Conservation (phyloP, 2,113 vertebrate species). For the Bucco capensis region DNA sequence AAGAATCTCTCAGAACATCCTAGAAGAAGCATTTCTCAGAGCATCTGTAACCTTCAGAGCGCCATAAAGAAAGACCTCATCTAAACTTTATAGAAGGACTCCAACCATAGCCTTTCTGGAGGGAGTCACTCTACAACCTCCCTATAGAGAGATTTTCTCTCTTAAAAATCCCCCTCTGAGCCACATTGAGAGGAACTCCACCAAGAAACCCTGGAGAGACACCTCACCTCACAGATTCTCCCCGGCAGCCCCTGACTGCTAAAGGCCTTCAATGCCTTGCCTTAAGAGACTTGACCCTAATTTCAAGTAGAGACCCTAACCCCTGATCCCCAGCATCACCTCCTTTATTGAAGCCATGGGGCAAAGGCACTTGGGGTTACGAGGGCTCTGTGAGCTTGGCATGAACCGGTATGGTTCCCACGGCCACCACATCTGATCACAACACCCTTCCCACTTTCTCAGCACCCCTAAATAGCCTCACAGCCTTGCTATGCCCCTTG, state of each 20-base stretch:
- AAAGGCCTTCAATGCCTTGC: background rate
- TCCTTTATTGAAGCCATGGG: accelerated
- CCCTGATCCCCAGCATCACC: background rate
- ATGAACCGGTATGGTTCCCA: background rate
- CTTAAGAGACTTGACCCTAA: background rate
- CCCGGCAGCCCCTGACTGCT: background rate
- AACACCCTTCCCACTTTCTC: background rate
- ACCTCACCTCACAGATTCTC: background rate
- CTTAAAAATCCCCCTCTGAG: background rate
- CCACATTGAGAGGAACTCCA: background rate
- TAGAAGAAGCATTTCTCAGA: background rate
- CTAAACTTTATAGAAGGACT: background rate
- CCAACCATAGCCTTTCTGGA: background rate
- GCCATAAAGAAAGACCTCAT: background rate
- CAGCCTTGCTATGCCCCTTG: background rate
- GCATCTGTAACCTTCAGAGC: background rate
- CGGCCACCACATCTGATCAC: background rate
- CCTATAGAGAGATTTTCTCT: background rate
- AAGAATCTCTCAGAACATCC: background rate
- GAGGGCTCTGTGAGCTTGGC: background rate
- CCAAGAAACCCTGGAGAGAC: background rate
- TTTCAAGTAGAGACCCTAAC: background rate
- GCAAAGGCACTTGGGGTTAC: background rate
- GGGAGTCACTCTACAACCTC: background rate
- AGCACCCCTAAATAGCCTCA: background rate